Percentiles rank a stretch among this genome's conserved stretches.
These are phyloP conservation scores for Poecilobothrus nobilitatus DNA, from an alignment of 2,888 invertebrate species.

Conservation along the genomic window DNA sequence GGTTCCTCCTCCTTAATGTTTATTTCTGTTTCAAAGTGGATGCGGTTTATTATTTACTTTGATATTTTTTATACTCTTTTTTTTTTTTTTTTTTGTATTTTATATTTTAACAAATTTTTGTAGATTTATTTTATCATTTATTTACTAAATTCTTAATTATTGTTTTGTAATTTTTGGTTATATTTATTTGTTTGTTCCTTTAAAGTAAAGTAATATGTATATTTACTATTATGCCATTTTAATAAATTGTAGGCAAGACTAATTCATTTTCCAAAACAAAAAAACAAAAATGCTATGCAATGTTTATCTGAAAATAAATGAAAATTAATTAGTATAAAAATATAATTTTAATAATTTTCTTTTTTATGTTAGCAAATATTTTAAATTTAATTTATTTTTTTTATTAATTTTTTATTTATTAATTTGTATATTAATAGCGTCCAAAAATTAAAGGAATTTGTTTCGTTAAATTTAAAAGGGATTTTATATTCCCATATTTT, in stretches of 20 bases:
- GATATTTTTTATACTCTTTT: neutral
- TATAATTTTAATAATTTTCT: too few species aligned
- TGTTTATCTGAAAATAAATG: neutral
- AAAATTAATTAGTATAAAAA: neutral
- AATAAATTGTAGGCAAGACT: neutral
- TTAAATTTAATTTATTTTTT: too few species aligned
- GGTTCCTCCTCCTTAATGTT: too few species aligned
- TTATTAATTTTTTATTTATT: too few species aligned
- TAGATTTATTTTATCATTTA: neutral
- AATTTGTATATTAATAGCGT: too few species aligned
- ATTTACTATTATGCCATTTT: neutral
- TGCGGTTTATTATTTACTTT: neutral
- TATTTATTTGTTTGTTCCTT: neutral
- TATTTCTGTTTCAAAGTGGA: too few species aligned
- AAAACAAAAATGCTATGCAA: constrained; percentile 2
- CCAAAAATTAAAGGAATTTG: too few species aligned
- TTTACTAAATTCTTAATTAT: neutral
- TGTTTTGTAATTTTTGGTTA: neutral
- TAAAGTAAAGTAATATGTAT: neutral
- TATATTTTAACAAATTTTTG: neutral
- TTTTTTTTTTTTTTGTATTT: neutral
- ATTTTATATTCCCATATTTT: too few species aligned
- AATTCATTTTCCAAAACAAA: constrained; percentile 6
- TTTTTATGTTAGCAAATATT: too few species aligned
- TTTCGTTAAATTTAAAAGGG: too few species aligned